phyloP scores from a whole-genome alignment of 2,888 invertebrate species.

The Nomada ferruginata region DNA sequence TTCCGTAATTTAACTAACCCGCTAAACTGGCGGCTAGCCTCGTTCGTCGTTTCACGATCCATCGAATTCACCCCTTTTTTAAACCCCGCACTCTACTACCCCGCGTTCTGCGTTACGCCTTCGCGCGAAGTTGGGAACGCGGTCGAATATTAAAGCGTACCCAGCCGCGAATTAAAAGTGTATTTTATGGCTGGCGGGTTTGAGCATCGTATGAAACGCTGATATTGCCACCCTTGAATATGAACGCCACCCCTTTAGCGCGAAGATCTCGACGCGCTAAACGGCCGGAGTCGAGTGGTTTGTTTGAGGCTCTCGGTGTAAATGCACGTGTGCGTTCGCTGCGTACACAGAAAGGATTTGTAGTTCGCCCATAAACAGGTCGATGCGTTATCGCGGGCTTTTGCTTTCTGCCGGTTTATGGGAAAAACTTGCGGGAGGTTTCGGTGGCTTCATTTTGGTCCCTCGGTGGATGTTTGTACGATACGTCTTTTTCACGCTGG shows the following conservation, averaged over 20 bases:
- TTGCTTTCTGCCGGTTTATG: too few species aligned
- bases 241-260: neutral
- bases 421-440: too few species aligned
- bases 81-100: neutral
- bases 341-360: neutral
- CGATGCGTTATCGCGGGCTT: too few species aligned
- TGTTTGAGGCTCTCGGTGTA: neutral
- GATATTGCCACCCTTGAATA: neutral
- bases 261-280: conserved; percentile 1
- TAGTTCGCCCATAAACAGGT: too few species aligned
- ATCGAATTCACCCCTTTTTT: conserved; percentile 16
- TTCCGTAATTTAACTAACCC: conserved; percentile 75
- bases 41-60: conserved; percentile 16
- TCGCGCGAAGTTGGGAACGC: conserved; percentile 30
- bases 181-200: conserved; percentile 66
- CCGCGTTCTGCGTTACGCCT: neutral
- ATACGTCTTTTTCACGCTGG: too few species aligned
- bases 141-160: conserved; percentile 67
- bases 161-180: conserved; percentile 71
- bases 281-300: neutral
- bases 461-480: too few species aligned
- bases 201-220: conserved; percentile 13
- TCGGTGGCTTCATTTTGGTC: too few species aligned
- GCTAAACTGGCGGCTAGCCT: conserved; percentile 23
- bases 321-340: neutral